A percentile compares a stretch with the other conserved stretches of the same genome.
phyloP scores from a whole-genome alignment of 2,797 vertebrate species.

The Coilia nasus region DNA sequence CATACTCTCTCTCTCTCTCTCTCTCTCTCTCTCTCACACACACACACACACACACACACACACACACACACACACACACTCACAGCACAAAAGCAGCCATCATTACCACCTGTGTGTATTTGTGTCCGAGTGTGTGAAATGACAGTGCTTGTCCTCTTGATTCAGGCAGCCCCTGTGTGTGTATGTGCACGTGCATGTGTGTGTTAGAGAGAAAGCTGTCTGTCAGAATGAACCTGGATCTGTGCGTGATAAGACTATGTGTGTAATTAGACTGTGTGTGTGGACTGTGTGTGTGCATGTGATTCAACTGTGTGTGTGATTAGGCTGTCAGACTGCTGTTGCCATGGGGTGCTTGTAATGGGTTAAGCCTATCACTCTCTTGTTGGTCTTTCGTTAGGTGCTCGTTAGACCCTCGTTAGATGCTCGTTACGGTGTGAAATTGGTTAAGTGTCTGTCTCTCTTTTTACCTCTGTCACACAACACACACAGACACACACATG shows the following conservation, averaged over 20 bases:
- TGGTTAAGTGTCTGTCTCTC: not conserved
- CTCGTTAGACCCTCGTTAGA: not conserved
- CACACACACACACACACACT: constrained; percentile 15
- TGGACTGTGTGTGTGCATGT: not conserved
- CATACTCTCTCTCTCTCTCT: not conserved
- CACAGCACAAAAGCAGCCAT: not conserved
- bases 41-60: not conserved
- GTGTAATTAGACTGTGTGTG: not conserved
- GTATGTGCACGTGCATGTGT: not conserved
- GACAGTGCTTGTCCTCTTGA: no score
- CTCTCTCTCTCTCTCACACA: not conserved
- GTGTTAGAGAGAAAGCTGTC: not conserved
- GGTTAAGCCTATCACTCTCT: no score
- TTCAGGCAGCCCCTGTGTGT: no score
- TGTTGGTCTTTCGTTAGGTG: not conserved
- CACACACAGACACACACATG: no score
- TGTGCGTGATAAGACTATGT: not conserved
- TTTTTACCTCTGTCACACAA: not conserved
- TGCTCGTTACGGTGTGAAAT: not conserved
- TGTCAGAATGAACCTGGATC: not conserved
- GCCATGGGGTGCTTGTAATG: no score
- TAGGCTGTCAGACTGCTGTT: no score
- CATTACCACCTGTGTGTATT: not conserved
- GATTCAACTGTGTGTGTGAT: not conserved
- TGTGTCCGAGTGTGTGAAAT: not conserved